Evolutionary conservation across 2,888 invertebrate species (phyloP), one percentile per base, ranked within the genome.

Genomic region (Pterostichus madidus): DNA sequence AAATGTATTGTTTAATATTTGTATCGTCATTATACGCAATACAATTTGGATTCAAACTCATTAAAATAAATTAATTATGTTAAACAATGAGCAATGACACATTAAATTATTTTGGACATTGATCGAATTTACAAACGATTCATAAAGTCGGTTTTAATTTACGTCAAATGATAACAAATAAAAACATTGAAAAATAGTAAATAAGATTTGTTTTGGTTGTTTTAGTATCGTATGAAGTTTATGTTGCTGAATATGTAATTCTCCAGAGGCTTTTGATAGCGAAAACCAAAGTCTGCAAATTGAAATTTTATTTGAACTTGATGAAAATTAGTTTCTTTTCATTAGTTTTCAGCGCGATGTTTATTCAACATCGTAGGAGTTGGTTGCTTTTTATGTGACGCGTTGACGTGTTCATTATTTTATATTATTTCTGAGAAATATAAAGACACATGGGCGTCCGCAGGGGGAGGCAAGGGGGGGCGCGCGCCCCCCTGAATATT

Each of bases 241-340:
- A 35, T 56, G 56, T 59, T 59, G 59, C 59, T 31, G 31, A 59
- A 59, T 31, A 59, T 8, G 31, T 31, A 59, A 59, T 59, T 59
- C 31, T 59, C 31, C 24, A 59, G 59, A 59, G 11, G 24, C 31
- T 7, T 39, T 5, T 59, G 59, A 59, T 1, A 59, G 31, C 13
- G 5, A 39, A 39, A 5, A 39, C 39, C 0, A 7, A 39, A 7
- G 5, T 39, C 39, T 39, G 5, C 1, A 39, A 1, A 8, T 5
- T 39, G 8, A 39, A 7, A 39, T 39, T 39, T 39, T 5, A 39
- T 7, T 39, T 24, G 24, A 24, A 24, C 3, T 24, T 1, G 39
- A 39, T 1, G 39, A 39, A 5, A 39, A 7, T 35, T 6, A 35
- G 35, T 35, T 35, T 35, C 35, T 35, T 35, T 35, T 35, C 6